phyloP scores from a whole-genome alignment of 2,888 invertebrate species.

The Tetragnatha montana region DNA sequence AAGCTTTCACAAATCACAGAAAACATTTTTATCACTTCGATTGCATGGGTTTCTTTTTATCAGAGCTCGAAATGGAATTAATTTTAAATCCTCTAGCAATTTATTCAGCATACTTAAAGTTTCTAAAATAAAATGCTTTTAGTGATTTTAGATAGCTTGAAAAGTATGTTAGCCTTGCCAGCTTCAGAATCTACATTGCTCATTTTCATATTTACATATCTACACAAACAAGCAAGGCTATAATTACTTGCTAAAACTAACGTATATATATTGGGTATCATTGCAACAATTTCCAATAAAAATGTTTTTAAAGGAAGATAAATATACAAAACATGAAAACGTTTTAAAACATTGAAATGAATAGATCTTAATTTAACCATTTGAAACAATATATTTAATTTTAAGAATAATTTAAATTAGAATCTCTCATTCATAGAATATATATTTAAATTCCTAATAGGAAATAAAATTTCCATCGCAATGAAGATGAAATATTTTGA shows the following conservation, averaged over 20 bases:
- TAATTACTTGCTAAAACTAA: constrained; percentile 36
- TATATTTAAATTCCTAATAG: background rate
- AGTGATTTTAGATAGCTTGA: background rate
- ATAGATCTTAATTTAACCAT: background rate
- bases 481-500: background rate
- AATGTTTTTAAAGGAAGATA: background rate
- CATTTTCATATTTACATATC: constrained; percentile 57
- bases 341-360: background rate
- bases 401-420: background rate
- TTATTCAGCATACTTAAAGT: too few relatives aligned
- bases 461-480: constrained; percentile 1
- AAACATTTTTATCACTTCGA: background rate
- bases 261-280: constrained; percentile 33
- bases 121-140: background rate
- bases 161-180: constrained; percentile 16
- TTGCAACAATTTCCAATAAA: constrained; percentile 42
- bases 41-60: background rate
- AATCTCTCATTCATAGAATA: background rate
- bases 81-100: too few relatives aligned
- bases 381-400: background rate
- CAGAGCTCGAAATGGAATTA: background rate
- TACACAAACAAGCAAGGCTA: constrained; percentile 48
- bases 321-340: background rate
- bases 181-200: constrained; percentile 49
- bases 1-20: constrained; percentile 23